Percentiles rank a stretch among this genome's conserved stretches.
These are phyloP conservation scores for Cephalopachus bancanus DNA, from an alignment of 2,797 vertebrate genomes.

Conservation along the genomic window DNA sequence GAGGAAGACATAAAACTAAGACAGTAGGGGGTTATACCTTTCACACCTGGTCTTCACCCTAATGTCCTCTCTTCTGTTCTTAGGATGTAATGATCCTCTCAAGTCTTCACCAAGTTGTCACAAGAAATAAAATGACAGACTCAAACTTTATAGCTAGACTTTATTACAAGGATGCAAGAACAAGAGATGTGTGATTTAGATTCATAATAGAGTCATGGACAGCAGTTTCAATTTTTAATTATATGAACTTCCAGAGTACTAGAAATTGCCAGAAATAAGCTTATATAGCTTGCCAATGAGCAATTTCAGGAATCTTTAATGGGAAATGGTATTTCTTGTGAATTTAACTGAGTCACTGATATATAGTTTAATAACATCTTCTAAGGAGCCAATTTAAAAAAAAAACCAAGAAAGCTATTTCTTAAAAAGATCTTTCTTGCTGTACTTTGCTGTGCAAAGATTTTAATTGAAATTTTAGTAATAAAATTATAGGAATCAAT, in stretches of 20 bases:
- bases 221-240: conserved; percentile 57
- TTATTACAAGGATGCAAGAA: conserved; percentile 1
- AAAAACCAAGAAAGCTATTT: conserved; percentile 42
- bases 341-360: conserved; percentile 62
- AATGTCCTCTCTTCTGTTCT: neutral
- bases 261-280: conserved; percentile 60
- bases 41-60: neutral
- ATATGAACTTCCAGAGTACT: conserved; percentile 2
- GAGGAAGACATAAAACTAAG: neutral
- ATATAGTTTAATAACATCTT: conserved; percentile 68
- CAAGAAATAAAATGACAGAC: neutral
- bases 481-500: conserved; percentile 63
- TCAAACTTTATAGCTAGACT: neutral
- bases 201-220: neutral
- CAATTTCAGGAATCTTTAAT: conserved; percentile 70
- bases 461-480: conserved; percentile 64
- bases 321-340: conserved; percentile 43
- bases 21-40: neutral
- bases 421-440: conserved; percentile 44
- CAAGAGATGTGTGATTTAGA: neutral
- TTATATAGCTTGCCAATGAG: conserved; percentile 52
- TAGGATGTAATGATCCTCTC: neutral
- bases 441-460: neutral
- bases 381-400: conserved; percentile 55
- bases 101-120: neutral